Percentiles rank a stretch among this genome's conserved stretches.
Conservation (phyloP, 2,797 vertebrate species). For the Chromobotia macracanthus region DNA sequence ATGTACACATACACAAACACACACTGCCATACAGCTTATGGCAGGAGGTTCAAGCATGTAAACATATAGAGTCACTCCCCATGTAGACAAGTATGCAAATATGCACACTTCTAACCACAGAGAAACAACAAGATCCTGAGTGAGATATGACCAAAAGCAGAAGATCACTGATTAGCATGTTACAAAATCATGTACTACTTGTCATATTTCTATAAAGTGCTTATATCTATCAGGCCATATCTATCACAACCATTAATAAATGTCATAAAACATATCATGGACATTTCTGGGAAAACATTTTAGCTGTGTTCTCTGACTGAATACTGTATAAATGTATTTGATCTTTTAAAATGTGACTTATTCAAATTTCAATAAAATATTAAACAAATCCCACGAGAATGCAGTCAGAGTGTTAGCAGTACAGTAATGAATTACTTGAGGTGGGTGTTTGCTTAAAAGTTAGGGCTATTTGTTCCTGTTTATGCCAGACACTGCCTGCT, state of each 20-base stretch:
- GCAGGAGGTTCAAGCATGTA: slow-evolving; percentile 41
- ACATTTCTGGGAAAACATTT: neutral
- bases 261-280: neutral
- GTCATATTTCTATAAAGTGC: neutral
- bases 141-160: slow-evolving; percentile 38
- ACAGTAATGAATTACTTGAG: slow-evolving; percentile 34
- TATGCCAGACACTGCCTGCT: slow-evolving; percentile 59
- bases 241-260: neutral
- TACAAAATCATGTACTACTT: neutral
- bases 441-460: slow-evolving; percentile 53
- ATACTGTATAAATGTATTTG: neutral
- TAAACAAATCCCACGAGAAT: neutral
- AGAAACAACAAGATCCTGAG: slow-evolving; percentile 44
- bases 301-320: neutral
- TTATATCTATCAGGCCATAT: neutral
- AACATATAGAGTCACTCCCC: slow-evolving; percentile 53
- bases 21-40: slow-evolving; percentile 25
- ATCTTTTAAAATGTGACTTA: neutral
- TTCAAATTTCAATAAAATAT: neutral
- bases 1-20: slow-evolving; percentile 46
- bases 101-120: slow-evolving; percentile 41
- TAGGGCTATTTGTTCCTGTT: slow-evolving; percentile 62
- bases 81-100: slow-evolving; percentile 51
- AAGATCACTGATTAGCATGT: slow-evolving; percentile 5
- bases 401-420: slow-evolving; percentile 8